Conservation (phyloP, 2,113 vertebrate genomes). For the Triplophysa dalaica region DNA sequence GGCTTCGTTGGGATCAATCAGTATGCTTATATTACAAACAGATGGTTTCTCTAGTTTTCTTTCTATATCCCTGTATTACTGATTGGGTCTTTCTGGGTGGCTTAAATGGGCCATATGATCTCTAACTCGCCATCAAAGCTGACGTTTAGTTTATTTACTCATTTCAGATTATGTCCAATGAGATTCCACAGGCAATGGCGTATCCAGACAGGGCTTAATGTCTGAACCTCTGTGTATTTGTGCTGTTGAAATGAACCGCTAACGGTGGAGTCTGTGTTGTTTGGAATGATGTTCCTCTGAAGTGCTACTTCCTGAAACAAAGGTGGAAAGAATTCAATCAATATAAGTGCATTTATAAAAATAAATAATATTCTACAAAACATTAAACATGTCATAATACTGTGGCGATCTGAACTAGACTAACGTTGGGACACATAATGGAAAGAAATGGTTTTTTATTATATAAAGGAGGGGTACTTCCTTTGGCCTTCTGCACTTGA, state of each 20-base stretch:
- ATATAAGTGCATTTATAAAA: not conserved
- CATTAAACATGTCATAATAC: not conserved
- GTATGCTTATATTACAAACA: slow-evolving; percentile 35
- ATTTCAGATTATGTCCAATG: slow-evolving; percentile 39
- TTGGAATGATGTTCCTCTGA: not conserved
- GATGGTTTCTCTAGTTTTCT: slow-evolving; percentile 41
- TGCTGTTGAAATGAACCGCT: not conserved
- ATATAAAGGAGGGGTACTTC: slow-evolving; percentile 28
- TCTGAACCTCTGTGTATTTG: not conserved
- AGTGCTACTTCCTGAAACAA: slow-evolving; percentile 22
- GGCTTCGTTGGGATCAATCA: slow-evolving; percentile 46
- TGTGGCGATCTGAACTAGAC: not conserved
- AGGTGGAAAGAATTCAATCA: not conserved
- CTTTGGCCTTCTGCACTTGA: slow-evolving; percentile 10
- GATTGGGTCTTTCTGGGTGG: slow-evolving; percentile 22
- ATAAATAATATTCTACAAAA: not conserved
- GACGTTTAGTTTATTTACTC: slow-evolving; percentile 49
- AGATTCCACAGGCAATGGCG: slow-evolving; percentile 30
- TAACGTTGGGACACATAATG: not conserved
- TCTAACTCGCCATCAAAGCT: slow-evolving; percentile 22
- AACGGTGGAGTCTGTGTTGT: not conserved
- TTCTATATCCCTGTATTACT: slow-evolving; percentile 30
- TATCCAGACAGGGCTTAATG: slow-evolving; percentile 25
- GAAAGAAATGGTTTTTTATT: slow-evolving; percentile 5
- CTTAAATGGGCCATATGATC: not conserved